Base-by-base conservation (phyloP, 2,797 vertebrate genomes). In the Lepidocolaptes lacrymiger region DNA sequence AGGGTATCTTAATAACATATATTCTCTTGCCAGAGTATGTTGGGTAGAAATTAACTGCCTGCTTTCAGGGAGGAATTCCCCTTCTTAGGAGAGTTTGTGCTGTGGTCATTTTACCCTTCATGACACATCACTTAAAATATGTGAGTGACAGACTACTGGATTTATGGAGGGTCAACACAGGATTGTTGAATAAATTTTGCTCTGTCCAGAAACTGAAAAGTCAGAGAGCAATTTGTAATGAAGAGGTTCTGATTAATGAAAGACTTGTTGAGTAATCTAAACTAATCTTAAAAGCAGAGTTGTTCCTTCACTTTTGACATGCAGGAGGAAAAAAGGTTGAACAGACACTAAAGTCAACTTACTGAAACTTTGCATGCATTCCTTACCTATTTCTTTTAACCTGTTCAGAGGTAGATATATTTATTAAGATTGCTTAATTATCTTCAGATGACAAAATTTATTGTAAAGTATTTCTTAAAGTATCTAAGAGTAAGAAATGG, bases 341-440 rank as follows among this genome's bases (percentile, higher is more conserved):
- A 43, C 14, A 64, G 27, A 26, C 39, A 12, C 16, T 20, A 34
- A 34, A 59, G 23, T 73, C 56, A 37, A 62, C 12, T 63, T 41
- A 24, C 7, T 71, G 28, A 79, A 92, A 89, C 16, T 74, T 88
- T 88, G 36, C 23, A 51, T 12, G 28, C 7, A 22, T 61, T 76
- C 10, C n/a, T 89, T 80, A 89, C 30, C 26, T 39, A 14, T 9
- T 62, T 81, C 44, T 46, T 93, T 91, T 39, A 56, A 14, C 39
- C 24, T 58, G 6, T 55, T 89, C 44, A 36, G 68, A 68, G 90
- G 81, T 41, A 95, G 27, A 23, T 46, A 76, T 96, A 96, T 90
- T 82, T 92, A 43, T 75, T 88, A 80, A 85, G 85, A 93, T 83
- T 95, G 72, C 59, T 61, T 81, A 43, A 68, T 94, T 95, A 91